Evolutionary conservation across 23 tunicate species (phyloP), one percentile per base, ranked within the genome.

Genomic region (Trididemnum clinides): DNA sequence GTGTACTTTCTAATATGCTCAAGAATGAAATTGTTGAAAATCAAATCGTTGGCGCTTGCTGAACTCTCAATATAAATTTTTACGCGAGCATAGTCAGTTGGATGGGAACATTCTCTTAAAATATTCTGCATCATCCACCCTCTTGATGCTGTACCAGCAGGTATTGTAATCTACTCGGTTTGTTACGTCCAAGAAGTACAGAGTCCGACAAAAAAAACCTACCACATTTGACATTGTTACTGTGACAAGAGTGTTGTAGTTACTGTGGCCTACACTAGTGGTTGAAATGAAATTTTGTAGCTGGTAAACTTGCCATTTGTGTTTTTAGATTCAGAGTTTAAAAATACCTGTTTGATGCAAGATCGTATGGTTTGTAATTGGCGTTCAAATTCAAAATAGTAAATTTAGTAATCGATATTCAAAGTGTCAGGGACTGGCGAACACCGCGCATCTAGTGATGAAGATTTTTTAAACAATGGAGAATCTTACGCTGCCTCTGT

Each of bases 371-470:
- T 23, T 73, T 37, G 29, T 20, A 37, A 62, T 62, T 62, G 21
- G 69, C 21, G 69, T 62, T 26, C 69, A 21, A 15, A 62, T 15
- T 62, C 69, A 62, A 62, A 62, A 62, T 26, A 5, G 37, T 69
- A 69, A 69, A 69, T 29, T 33, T 37, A 20, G 54, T 10, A 12
- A 73, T 73, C 80, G 1, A 23, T 73, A 73, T 73, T 37, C 57
- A 73, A 73, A 73, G 38, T 73, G 80, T 37, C 80, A 37, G 18
- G 80, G 80, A 73, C 80, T 19, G 54, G 5, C 57, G 25, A 73
- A 73, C 57, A 73, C 80, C 57, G 57, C 38, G 54, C 28, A 73
- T 36, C 38, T 38, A 73, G 37, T 37, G 80, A 36, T 37, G 57
- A 73, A 36, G 57, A 73, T 73, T 73, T 73, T 39, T 37, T 15